phyloP scores from a whole-genome alignment of 2,888 invertebrate genomes.

The Platycheirus albimanus region DNA sequence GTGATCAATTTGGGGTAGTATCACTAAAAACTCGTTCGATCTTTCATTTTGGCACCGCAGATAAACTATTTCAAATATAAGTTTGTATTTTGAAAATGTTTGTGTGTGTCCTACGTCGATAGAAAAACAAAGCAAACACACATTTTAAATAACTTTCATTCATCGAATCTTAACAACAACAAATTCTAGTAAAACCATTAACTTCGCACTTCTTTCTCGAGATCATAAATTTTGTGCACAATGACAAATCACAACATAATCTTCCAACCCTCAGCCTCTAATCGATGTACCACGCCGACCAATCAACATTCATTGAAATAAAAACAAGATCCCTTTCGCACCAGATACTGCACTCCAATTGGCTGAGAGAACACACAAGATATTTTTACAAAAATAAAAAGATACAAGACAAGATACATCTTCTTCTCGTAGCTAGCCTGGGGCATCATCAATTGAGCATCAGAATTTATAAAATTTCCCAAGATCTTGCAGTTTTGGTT shows the following conservation, averaged over 20 bases:
- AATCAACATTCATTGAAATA: slow-evolving; percentile 43
- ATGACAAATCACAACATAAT: slow-evolving; percentile 59
- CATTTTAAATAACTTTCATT: slow-evolving; percentile 19
- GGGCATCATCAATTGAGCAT: slow-evolving; percentile 13
- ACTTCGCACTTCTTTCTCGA: slow-evolving; percentile 23
- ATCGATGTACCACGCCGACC: slow-evolving; percentile 63
- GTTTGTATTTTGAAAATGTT: too few relatives aligned
- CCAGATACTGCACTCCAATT: slow-evolving; percentile 46
- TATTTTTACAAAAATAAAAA: slow-evolving; percentile 32
- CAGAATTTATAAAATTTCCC: slow-evolving; percentile 14
- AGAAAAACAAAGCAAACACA: too few relatives aligned
- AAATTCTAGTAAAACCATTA: slow-evolving; percentile 1
- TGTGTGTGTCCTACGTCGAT: too few relatives aligned
- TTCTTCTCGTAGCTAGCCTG: neutral
- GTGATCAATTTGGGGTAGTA: too few relatives aligned
- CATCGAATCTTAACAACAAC: slow-evolving; percentile 12
- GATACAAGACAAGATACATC: neutral
- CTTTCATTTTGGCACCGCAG: too few relatives aligned
- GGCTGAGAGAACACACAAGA: slow-evolving; percentile 36
- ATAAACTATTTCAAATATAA: too few relatives aligned
- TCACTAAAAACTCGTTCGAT: too few relatives aligned
- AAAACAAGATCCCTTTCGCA: slow-evolving; percentile 41
- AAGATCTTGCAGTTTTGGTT: slow-evolving; percentile 49
- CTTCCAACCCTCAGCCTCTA: slow-evolving; percentile 44
- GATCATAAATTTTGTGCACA: slow-evolving; percentile 58